Percentiles rank a stretch among this genome's conserved stretches.
Conservation (phyloP, 2,888 invertebrate species). For the Nomada hirtipes region DNA sequence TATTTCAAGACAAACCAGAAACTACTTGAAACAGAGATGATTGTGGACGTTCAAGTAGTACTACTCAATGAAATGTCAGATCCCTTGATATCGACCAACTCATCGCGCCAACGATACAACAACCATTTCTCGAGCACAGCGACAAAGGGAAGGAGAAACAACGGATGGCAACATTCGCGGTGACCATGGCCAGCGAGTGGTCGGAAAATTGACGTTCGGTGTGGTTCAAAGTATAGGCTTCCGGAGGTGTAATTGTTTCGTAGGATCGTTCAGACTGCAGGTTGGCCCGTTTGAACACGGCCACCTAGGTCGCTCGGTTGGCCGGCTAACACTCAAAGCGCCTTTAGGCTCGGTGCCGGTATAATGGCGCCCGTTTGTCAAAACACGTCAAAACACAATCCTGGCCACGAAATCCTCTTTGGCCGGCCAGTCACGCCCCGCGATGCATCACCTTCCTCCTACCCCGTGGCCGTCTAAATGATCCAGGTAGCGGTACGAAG, state of each 20-base stretch:
- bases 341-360: constrained; percentile 70
- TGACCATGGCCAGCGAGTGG: background rate
- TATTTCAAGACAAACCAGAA: no score
- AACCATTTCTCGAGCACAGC: background rate
- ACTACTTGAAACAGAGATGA: no score
- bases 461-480: constrained; percentile 46
- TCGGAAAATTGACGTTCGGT: constrained; percentile 47
- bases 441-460: constrained; percentile 78
- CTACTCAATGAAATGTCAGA: constrained; percentile 3
- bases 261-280: constrained; percentile 55
- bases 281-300: constrained; percentile 60
- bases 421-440: constrained; percentile 79
- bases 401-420: constrained; percentile 77
- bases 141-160: background rate
- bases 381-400: constrained; percentile 84
- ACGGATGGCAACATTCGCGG: background rate
- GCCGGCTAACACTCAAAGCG: constrained; percentile 67
- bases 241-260: constrained; percentile 74
- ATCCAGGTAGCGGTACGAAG: constrained; percentile 56
- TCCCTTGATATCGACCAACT: background rate
- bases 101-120: background rate
- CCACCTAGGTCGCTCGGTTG: constrained; percentile 81
- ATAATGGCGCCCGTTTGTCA: constrained; percentile 84
- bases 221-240: constrained; percentile 58
- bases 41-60: background rate